phyloP scores from a whole-genome alignment of 2,113 vertebrate genomes.

The Acanthochromis polyacanthus region DNA sequence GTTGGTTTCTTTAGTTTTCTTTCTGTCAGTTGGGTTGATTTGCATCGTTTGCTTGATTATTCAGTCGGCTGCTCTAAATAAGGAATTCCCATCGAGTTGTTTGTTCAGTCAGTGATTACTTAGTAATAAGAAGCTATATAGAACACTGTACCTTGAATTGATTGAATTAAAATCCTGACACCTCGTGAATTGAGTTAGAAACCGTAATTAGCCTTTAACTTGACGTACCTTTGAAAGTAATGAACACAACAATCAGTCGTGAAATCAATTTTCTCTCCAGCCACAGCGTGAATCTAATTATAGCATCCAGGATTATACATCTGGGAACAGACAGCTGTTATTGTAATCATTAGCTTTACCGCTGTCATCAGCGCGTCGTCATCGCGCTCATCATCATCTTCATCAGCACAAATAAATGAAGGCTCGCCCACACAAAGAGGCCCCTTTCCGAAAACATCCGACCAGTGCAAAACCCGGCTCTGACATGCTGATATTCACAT shows the following conservation, averaged over 20 bases:
- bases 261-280: slow-evolving; percentile 48
- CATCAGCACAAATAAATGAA: background rate
- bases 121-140: background rate
- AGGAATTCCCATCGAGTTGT: background rate
- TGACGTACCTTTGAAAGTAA: slow-evolving; percentile 29
- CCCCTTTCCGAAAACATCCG: slow-evolving; percentile 10
- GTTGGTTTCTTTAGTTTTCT: no score
- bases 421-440: slow-evolving; percentile 10
- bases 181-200: slow-evolving; percentile 23
- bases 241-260: slow-evolving; percentile 26
- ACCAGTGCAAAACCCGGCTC: slow-evolving; percentile 1
- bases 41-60: no score
- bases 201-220: slow-evolving; percentile 27
- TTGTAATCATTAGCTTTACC: slow-evolving; percentile 49
- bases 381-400: slow-evolving; percentile 27
- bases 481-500: slow-evolving; percentile 39
- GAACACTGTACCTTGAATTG: background rate
- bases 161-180: background rate
- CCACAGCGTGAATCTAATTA: slow-evolving; percentile 47
- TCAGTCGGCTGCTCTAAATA: no score
- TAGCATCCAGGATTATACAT: slow-evolving; percentile 46
- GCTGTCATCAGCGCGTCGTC: slow-evolving; percentile 50
- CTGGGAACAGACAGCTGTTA: slow-evolving; percentile 62
- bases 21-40: no score
- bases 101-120: background rate